Evolutionary conservation across 2,113 vertebrate species (phyloP), one percentile per base, ranked within the genome.

Genomic region (Guaruba guarouba): DNA sequence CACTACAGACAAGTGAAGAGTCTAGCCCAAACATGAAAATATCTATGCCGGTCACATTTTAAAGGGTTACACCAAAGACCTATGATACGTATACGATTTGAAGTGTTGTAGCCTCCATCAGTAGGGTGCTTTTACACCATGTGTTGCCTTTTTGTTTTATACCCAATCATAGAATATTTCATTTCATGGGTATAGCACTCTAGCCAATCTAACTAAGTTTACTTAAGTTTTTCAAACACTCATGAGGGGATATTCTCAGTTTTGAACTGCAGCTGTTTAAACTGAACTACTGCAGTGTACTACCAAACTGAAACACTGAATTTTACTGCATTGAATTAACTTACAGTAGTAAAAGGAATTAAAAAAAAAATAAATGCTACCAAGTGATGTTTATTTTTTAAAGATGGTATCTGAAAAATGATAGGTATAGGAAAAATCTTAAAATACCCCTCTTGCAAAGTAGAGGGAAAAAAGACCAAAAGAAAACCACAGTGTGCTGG

Each of bases 51-150:
- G 23, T 41, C 23, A 86, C 43, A 22, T 44, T 28, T 55, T 13
- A 54, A 70, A 69, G 13, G 7, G 28, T 37, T 48, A 43, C 44
- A 75, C 43, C 24, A 39, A 83, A 76, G 29, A 71, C 7, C 39
- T 57, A 10, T 6, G 35, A 41, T 24, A 66, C 1, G 4, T 7
- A 24, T 19, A 15, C 27, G 23, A 23, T 24, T 49, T 11, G 15
- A 77, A n/a, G 18, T 3, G 12, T 5, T 52, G 28, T 74, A 41
- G 44, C 5, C 16, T 76, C 44, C 35, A 71, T 37, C 46, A 43
- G 13, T 0, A 46, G 7, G 19, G 35, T 1, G 0, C 13, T 82
- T 64, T 41, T 43, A 86, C 3, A 69, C 3, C 43, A 14, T 1
- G 3, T 7, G 14, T 9, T 61, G 2, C 16, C 43, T 44, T 68